Evolutionary conservation across 2,113 vertebrate genomes (phyloP).

Genomic region (Pandion haliaetus): DNA sequence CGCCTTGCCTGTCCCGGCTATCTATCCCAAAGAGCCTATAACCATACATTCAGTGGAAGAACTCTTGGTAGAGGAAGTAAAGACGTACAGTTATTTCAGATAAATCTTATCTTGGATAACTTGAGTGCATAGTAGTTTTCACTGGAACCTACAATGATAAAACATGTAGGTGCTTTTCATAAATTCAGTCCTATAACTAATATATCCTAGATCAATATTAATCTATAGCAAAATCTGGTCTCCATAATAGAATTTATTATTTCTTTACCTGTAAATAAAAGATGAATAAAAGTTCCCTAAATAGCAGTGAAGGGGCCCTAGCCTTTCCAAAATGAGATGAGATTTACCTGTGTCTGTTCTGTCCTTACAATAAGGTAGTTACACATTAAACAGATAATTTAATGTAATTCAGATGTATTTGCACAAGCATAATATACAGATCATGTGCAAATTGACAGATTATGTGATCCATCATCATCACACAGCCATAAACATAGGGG

Average conservation of each 20-base stretch:
- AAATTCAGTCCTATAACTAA: background rate
- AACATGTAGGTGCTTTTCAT: background rate
- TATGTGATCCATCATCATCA: background rate
- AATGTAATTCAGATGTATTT: background rate
- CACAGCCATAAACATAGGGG: background rate
- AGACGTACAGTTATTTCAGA: background rate
- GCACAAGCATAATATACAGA: background rate
- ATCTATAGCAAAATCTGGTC: background rate
- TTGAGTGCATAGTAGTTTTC: background rate
- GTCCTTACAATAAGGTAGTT: background rate
- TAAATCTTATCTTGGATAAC: background rate
- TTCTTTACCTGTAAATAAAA: background rate
- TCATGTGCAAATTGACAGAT: background rate
- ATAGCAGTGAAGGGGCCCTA: background rate
- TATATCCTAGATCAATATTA: background rate
- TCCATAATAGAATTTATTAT: background rate
- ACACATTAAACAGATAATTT: background rate
- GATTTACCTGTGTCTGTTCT: background rate
- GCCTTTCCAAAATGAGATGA: background rate
- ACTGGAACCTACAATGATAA: background rate
- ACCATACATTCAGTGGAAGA: background rate
- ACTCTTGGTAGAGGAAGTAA: background rate
- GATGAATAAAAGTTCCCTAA: background rate
- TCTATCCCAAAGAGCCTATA: background rate
- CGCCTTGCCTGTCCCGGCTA: background rate